Base-by-base conservation (phyloP, 2,888 invertebrate genomes). In the Monoplex corrugatus region DNA sequence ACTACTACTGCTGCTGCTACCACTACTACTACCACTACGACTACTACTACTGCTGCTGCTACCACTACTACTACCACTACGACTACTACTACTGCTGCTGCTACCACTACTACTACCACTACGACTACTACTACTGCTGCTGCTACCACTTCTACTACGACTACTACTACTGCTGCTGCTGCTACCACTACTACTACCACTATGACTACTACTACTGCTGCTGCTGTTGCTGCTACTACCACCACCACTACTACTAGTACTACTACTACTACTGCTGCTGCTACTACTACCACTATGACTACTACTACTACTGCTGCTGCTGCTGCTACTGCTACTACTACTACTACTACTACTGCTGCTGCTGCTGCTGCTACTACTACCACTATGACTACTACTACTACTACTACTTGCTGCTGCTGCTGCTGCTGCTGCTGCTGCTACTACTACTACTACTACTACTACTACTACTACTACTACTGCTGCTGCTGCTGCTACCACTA, bases 391-490 rank as follows among this genome's bases (percentile, higher is more conserved):
- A 86, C 50, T 45, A 86, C 86, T 86, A 57, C 44, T 45, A 86
- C 32, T 86, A 86, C 44, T 44, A 23, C 19, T 44, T 86, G 50
- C 86, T 86, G 32, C 32, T 87, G 72, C 75, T 87, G 32, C 87
- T 87, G 19, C 87, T 89, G 35, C 89, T 87, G 23, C 82, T 89
- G 38, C 89, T 89, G 28, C 78, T 88, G 38, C 89, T 89, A 45
- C 89, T 89, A 57, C 89, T 89, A 43, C 89, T 89, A 43, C 89
- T 89, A 40, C 89, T 89, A 43, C 89, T 89, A 35, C 87, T 89
- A 40, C 89, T 89, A 35, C 89, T 89, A n/a, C 89, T 89, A 38
- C 89, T 89, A 40, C 89, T 89, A 43, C 89, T 89, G 43, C 89
- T 89, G 38, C 89, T 89, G 44, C 89, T 84, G 35, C 89, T 89